Evolutionary conservation across 2,113 vertebrate genomes (phyloP).

Genomic region (Neotoma lepida): DNA sequence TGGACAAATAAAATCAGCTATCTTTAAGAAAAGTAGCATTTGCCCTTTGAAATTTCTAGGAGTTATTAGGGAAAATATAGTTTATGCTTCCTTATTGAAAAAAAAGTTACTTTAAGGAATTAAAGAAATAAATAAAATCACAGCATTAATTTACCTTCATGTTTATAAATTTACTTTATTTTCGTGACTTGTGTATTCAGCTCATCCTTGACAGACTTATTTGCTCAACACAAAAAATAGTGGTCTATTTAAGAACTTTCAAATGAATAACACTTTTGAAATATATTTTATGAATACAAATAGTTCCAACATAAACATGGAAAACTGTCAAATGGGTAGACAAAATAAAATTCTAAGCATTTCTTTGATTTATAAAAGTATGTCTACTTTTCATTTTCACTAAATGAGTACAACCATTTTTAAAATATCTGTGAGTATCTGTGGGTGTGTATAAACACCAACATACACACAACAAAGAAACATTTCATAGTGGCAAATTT

Average conservation of each 20-base stretch:
- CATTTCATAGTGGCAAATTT: conserved; percentile 62
- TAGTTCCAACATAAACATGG: conserved; percentile 56
- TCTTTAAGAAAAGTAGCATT: conserved; percentile 43
- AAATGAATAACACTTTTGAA: conserved; percentile 68
- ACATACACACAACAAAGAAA: conserved; percentile 44
- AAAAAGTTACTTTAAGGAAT: conserved; percentile 33
- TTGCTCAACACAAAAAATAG: conserved; percentile 65
- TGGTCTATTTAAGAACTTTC: conserved; percentile 56
- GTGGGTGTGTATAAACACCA: background rate
- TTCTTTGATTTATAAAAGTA: conserved; percentile 70
- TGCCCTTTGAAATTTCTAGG: conserved; percentile 47
- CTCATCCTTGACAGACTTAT: conserved; percentile 50
- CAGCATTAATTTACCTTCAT: conserved; percentile 59
- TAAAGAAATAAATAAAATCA: conserved; percentile 71
- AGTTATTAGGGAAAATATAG: conserved; percentile 15
- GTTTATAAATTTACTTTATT: conserved; percentile 72
- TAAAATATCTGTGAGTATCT: conserved; percentile 54
- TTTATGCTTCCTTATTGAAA: conserved; percentile 21
- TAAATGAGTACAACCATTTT: conserved; percentile 62
- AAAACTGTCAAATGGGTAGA: conserved; percentile 44
- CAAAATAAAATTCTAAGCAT: conserved; percentile 64
- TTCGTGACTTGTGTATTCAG: conserved; percentile 56
- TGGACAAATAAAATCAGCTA: conserved; percentile 46
- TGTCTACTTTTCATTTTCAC: conserved; percentile 55
- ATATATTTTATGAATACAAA: conserved; percentile 72